phyloP scores from a whole-genome alignment of 2,113 vertebrate species.

The Antechinus stuartii region DNA sequence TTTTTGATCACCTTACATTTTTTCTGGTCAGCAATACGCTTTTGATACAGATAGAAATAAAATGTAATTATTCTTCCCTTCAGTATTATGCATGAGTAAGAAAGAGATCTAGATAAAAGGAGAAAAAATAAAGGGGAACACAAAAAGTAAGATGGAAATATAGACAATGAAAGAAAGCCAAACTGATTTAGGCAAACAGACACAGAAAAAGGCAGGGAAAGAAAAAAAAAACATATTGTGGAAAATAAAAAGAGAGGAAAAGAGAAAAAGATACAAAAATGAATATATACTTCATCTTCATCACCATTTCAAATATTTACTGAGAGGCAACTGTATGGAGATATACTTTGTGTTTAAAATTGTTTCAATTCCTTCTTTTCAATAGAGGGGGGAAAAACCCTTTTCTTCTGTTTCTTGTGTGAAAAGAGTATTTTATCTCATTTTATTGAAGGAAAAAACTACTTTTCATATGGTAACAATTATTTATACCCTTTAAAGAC shows the following conservation, averaged over 20 bases:
- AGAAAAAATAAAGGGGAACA: background rate
- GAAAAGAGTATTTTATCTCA: background rate
- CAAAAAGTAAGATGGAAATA: background rate
- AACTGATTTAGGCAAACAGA: background rate
- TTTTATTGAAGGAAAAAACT: background rate
- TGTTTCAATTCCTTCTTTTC: background rate
- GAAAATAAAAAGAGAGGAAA: background rate
- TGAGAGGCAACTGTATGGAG: background rate
- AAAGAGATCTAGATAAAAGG: background rate
- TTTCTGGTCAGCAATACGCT: no score
- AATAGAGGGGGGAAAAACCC: background rate
- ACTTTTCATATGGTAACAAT: background rate
- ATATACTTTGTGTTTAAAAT: background rate
- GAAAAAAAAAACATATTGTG: background rate
- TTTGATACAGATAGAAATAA: background rate
- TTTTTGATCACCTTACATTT: background rate
- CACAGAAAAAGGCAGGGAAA: background rate
- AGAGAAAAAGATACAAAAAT: background rate
- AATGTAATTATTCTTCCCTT: background rate
- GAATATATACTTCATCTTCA: background rate
- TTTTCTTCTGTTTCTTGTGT: background rate
- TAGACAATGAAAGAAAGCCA: background rate
- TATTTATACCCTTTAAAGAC: background rate
- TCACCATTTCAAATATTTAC: background rate
- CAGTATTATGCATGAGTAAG: background rate